Evolutionary conservation across 92 coral and sea anemone genomes (phyloP).

Genomic region (Chrysogorgia sp.): DNA sequence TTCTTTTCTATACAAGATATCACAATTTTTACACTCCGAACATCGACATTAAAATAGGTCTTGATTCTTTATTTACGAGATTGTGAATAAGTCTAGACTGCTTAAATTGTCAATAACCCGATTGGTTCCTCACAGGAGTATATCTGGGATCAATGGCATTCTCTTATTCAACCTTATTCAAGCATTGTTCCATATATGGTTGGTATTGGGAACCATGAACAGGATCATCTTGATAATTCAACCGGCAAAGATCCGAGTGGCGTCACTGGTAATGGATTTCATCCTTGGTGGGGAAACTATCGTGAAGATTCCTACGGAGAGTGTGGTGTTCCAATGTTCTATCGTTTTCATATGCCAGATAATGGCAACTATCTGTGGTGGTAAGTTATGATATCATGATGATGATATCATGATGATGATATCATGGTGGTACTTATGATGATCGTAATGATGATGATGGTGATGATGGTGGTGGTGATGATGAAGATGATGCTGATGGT

Average conservation of each 20-base stretch:
- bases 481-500: too few relatives aligned
- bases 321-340: slow-evolving; percentile 97
- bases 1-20: too few relatives aligned
- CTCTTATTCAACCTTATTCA: slow-evolving; percentile 79
- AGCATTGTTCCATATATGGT: slow-evolving; percentile 94
- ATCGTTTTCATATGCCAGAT: slow-evolving; percentile 98
- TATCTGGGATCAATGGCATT: slow-evolving; percentile 92
- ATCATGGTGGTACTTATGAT: too few relatives aligned
- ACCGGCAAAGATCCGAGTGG: slow-evolving; percentile 97
- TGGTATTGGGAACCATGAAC: slow-evolving; percentile 94
- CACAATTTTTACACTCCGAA: too few relatives aligned
- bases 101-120: too few relatives aligned
- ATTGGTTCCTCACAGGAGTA: slow-evolving; percentile 71
- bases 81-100: too few relatives aligned
- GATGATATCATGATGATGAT: too few relatives aligned
- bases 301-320: slow-evolving; percentile 91
- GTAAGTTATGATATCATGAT: slow-evolving; percentile 54
- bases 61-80: too few relatives aligned
- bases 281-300: slow-evolving; percentile 94
- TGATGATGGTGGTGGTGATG: too few relatives aligned
- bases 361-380: slow-evolving; percentile 92
- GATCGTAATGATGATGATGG: too few relatives aligned
- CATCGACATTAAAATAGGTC: too few relatives aligned
- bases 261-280: slow-evolving; percentile 93
- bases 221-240: slow-evolving; percentile 70